Evolutionary conservation across 2,888 invertebrate species (phyloP).

Genomic region (Anarsia innoxiella): DNA sequence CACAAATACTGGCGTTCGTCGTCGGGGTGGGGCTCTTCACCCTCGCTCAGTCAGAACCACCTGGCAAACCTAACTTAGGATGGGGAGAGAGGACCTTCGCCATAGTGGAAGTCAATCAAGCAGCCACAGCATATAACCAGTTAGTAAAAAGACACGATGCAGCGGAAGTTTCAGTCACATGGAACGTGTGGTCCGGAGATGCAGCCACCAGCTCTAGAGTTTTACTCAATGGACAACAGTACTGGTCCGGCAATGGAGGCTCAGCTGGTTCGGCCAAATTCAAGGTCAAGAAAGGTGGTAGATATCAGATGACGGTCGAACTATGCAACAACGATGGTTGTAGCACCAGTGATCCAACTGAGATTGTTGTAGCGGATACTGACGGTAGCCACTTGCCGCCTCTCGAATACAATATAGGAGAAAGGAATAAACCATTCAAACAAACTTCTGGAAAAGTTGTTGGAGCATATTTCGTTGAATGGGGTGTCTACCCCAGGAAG

Average conservation of each 20-base stretch:
- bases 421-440: constrained; percentile 63
- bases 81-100: constrained; percentile 68
- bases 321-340: constrained; percentile 64
- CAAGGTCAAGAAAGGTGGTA: constrained; percentile 62
- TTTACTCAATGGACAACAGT: constrained; percentile 49
- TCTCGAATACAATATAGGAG: constrained; percentile 50
- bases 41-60: constrained; percentile 45
- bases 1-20: constrained; percentile 39
- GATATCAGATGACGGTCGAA: constrained; percentile 60
- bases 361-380: constrained; percentile 64
- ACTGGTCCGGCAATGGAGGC: constrained; percentile 51
- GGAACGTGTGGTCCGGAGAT: constrained; percentile 69
- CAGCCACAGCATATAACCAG: constrained; percentile 68
- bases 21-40: constrained; percentile 38
- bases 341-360: constrained; percentile 53
- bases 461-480: constrained; percentile 66
- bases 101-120: constrained; percentile 66
- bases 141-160: constrained; percentile 54
- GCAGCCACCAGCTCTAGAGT: constrained; percentile 51
- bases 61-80: constrained; percentile 59
- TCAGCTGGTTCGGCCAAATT: constrained; percentile 55
- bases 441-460: constrained; percentile 67
- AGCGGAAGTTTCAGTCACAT: constrained; percentile 63
- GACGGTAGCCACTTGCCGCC: constrained; percentile 69
- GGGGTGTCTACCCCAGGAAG: constrained; percentile 68